These are phyloP conservation scores for Papilio elwesi DNA, from an alignment of 2,888 invertebrate genomes.

Conservation along the genomic window DNA sequence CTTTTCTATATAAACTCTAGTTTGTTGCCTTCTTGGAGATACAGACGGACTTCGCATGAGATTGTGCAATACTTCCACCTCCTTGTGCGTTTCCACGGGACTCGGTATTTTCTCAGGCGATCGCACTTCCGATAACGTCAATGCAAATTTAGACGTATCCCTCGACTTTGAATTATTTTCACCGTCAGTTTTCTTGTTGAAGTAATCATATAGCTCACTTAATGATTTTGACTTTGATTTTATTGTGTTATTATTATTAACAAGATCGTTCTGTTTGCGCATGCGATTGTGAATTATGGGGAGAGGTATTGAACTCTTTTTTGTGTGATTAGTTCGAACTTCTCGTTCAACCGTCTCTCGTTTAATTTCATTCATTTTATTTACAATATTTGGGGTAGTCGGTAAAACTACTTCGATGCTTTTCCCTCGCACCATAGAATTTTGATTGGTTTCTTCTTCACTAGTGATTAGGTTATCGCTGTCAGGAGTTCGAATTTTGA, in stretches of 20 bases:
- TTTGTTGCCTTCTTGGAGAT: slow-evolving; percentile 81
- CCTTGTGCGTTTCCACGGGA: slow-evolving; percentile 84
- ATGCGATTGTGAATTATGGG: slow-evolving; percentile 69
- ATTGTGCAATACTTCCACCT: slow-evolving; percentile 88
- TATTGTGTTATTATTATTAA: slow-evolving; percentile 64
- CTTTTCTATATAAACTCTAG: slow-evolving; percentile 69
- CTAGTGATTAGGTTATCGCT: slow-evolving; percentile 88
- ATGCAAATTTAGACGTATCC: slow-evolving; percentile 66
- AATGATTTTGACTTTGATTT: slow-evolving; percentile 79
- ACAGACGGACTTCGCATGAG: slow-evolving; percentile 86
- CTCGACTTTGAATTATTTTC: slow-evolving; percentile 54
- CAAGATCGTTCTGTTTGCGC: slow-evolving; percentile 52
- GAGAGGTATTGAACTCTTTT: slow-evolving; percentile 75
- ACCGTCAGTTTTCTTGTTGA: slow-evolving; percentile 69
- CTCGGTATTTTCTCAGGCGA: slow-evolving; percentile 75
- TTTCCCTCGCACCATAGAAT: slow-evolving; percentile 43
- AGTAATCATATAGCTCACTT: slow-evolving; percentile 78
- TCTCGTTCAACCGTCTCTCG: slow-evolving; percentile 63
- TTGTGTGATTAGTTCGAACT: slow-evolving; percentile 52
- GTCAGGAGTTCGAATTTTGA: slow-evolving; percentile 93
- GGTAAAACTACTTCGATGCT: slow-evolving; percentile 47
- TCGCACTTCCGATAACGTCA: slow-evolving; percentile 67
- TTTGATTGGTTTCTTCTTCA: slow-evolving; percentile 76
- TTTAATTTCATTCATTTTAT: slow-evolving; percentile 69
- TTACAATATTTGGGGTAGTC: slow-evolving; percentile 58